Conservation (phyloP, 2,113 vertebrate genomes). For the Falcunculus frontatus region DNA sequence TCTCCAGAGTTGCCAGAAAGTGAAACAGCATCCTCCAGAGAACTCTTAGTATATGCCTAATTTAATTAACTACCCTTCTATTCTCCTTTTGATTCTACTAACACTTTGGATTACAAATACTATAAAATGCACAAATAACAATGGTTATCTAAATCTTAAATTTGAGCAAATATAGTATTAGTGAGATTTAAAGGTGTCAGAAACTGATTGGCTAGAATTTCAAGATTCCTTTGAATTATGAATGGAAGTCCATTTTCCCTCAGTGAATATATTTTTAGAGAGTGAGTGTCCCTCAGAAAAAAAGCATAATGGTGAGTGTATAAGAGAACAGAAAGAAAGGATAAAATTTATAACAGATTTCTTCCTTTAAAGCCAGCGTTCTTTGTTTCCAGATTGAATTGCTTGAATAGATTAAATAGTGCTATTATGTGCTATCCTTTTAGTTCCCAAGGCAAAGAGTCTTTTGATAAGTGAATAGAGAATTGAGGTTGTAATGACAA, state of each 20-base stretch:
- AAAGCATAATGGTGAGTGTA: neutral
- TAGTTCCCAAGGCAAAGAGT: neutral
- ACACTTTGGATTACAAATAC: neutral
- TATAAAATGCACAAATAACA: neutral
- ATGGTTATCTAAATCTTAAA: neutral
- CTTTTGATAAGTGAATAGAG: conserved; percentile 3
- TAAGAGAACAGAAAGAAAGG: neutral
- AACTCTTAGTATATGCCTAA: neutral
- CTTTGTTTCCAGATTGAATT: conserved; percentile 40
- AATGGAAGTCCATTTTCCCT: neutral
- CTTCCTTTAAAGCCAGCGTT: neutral
- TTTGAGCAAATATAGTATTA: neutral
- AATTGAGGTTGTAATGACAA: neutral
- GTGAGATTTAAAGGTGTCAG: neutral
- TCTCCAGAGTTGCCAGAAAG: neutral
- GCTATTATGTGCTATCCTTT: neutral
- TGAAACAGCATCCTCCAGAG: neutral
- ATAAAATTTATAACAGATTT: neutral
- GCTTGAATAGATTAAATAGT: conserved; percentile 19
- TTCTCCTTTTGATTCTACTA: neutral
- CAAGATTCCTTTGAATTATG: neutral
- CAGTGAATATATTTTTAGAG: neutral
- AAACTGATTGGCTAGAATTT: neutral
- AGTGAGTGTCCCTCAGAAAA: neutral
- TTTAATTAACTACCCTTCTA: neutral